phyloP scores from a whole-genome alignment of 2,888 invertebrate species.

The Cephus spinipes region DNA sequence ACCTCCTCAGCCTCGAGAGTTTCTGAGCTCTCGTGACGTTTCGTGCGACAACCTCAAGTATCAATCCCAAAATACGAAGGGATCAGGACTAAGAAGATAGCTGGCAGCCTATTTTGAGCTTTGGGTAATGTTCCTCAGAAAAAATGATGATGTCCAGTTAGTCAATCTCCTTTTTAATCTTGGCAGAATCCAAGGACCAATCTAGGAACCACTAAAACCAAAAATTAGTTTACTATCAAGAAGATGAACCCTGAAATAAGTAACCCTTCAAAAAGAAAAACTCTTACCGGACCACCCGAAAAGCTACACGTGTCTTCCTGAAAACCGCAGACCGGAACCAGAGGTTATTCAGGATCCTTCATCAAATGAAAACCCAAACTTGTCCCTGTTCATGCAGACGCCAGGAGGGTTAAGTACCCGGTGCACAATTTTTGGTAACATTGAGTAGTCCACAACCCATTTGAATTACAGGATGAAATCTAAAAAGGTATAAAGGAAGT shows the following conservation, averaged over 20 bases:
- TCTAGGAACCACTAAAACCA: not conserved
- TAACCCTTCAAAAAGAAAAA: not conserved
- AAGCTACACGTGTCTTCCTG: slow-evolving; percentile 43
- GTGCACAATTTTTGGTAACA: not conserved
- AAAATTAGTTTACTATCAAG: not conserved
- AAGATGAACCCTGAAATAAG: not conserved
- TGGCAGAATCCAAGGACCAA: not conserved
- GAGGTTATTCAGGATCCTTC: slow-evolving; percentile 26
- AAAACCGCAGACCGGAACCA: slow-evolving; percentile 50
- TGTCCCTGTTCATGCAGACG: not conserved
- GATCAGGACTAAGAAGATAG: not conserved
- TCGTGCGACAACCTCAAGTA: slow-evolving; percentile 41
- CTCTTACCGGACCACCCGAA: slow-evolving; percentile 38
- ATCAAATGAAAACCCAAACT: not conserved
- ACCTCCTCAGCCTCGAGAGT: slow-evolving; percentile 32
- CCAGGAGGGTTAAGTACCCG: not conserved
- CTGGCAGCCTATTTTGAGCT: not conserved
- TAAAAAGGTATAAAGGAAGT: not conserved
- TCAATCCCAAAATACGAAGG: not conserved
- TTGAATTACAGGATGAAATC: not conserved
- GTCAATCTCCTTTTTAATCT: not conserved
- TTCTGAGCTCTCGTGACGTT: slow-evolving; percentile 34
- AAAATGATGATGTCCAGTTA: not conserved
- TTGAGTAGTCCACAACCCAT: not conserved
- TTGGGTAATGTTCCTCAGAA: not conserved